Base-by-base conservation (phyloP, 2,797 vertebrate genomes). In the Tangara arthus region DNA sequence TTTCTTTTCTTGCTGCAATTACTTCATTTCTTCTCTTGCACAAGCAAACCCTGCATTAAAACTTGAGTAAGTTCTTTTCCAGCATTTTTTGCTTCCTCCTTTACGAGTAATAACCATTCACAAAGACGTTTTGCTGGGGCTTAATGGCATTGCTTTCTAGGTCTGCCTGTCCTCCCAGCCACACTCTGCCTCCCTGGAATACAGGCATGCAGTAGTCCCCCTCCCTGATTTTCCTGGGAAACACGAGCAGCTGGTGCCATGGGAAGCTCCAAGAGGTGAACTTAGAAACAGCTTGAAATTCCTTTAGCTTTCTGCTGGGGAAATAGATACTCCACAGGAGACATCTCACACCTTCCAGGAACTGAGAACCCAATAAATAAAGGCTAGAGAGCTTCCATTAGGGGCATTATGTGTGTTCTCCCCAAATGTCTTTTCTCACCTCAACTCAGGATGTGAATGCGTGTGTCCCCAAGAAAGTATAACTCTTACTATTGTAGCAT, bases 231-330 rank as follows among this genome's bases (percentile, higher is more conserved):
- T 94, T 78, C 82, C 34, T 88, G 93, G 84, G 91, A 84, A 94
- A 78, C 18, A 12, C 9, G 47, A 96, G 50, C 82, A 86, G 37
- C 75, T 80, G 60, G 64, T 91, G 27, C 55, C 91, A 55, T 32
- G 65, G 79, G 93, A 94, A 90, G 72, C 79, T 94, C 69, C 76
- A 75, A 88, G 72, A 91, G 50, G 89, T 87, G 83, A 92, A 83
- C 79, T 80, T 61, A 91, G 84, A 92, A 93, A 92, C 49, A 79
- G 75, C 30, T 44, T 16, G 17, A 73, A 92, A 92, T 95, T 93
- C 52, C 64, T 82, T 44, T 34, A 68, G 78, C 39, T 30, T 82
- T 82, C 64, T 92, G 57, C 78, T 2, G 22, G 53, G 90, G 71
- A 92, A 95, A 89, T 37, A 94, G 61, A 90, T 92, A 89, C 57